Evolutionary conservation across 64 coral and sea anemone species (phyloP), one percentile per base, ranked within the genome.

Genomic region (Pachyseris speciosa): DNA sequence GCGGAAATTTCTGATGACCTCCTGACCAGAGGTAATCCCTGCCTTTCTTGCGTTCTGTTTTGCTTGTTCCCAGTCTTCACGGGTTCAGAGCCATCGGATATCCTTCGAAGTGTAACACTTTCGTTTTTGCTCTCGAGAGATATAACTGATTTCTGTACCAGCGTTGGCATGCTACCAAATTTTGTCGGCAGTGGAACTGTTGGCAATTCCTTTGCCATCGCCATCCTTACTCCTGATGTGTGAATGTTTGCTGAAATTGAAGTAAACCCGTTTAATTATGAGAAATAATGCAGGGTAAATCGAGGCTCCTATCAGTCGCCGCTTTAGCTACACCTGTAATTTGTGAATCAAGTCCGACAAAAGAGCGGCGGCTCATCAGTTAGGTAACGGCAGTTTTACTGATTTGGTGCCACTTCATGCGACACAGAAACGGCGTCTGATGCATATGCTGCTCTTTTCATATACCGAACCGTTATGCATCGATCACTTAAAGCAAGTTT

Each of bases 161-260:
- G 32, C 8, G 53, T 24, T 7, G 77, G 51, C 77, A 81, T 81
- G 48, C 77, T 81, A 34, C 36, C 77, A 9, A 26, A 81, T 58
- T 61, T 81, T 26, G 52, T 59, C 26, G 34, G 22, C 33, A 81
- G 34, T 8, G 77, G 77, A 37, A 81, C 53, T n/a, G 77, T 16
- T 7, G 63, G 55, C 16, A 40, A 81, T 7, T 58, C 19, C 12
- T 61, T 81, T 81, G 51, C 19, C 5, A 9, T 81, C n/a, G 53
- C 36, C 53, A 81, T 81, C 16, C 20, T n/a, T 20, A 39, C 9
- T 25, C 10, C 7, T 22, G 10, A 32, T 36, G 48, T 36, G 20
- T 9, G 25, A 12, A 12, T 50, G 3, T 11, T 29, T 19, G 19
- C 22, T 26, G 77, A 61, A 63, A 81, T n/a, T 31, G 22, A 40